phyloP scores from a whole-genome alignment of 2,888 invertebrate genomes.

The Hipparchia sbordonii region DNA sequence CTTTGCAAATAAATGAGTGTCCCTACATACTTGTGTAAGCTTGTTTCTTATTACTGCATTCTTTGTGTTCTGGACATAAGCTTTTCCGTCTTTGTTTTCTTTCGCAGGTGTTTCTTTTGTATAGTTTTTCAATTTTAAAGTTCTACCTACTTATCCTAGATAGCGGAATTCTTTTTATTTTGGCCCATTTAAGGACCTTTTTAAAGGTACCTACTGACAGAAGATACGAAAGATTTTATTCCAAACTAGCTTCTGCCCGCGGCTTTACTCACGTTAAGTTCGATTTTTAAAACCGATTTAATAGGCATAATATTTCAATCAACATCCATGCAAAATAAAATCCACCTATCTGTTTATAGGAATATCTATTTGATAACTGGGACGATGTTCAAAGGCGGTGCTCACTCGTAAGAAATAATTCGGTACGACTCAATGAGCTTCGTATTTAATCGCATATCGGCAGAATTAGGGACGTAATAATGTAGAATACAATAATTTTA shows the following conservation, averaged over 20 bases:
- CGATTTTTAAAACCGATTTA: too few relatives aligned
- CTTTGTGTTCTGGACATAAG: constrained; percentile 22
- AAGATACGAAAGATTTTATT: background rate
- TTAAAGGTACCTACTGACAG: too few relatives aligned
- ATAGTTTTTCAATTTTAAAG: constrained; percentile 14
- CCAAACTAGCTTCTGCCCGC: too few relatives aligned
- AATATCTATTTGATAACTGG: constrained; percentile 12
- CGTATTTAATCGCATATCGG: constrained; percentile 18
- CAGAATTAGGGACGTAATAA: constrained; percentile 3
- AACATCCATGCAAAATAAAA: too few relatives aligned
- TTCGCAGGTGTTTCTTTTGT: constrained; percentile 20
- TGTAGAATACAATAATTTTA: background rate
- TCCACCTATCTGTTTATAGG: background rate
- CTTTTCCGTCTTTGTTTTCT: constrained; percentile 16
- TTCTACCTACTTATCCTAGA: background rate
- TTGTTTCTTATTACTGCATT: constrained; percentile 24
- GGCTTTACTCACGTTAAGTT: too few relatives aligned
- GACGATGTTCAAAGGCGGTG: constrained; percentile 41
- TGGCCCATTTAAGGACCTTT: background rate
- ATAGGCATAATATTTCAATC: too few relatives aligned
- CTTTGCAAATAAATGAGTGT: constrained; percentile 8
- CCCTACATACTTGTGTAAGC: constrained; percentile 16
- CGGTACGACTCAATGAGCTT: constrained; percentile 47
- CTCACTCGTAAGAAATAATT: constrained; percentile 48
- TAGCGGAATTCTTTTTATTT: background rate